Conservation (phyloP, 2,113 vertebrate genomes). For the Leucopternis melanops region DNA sequence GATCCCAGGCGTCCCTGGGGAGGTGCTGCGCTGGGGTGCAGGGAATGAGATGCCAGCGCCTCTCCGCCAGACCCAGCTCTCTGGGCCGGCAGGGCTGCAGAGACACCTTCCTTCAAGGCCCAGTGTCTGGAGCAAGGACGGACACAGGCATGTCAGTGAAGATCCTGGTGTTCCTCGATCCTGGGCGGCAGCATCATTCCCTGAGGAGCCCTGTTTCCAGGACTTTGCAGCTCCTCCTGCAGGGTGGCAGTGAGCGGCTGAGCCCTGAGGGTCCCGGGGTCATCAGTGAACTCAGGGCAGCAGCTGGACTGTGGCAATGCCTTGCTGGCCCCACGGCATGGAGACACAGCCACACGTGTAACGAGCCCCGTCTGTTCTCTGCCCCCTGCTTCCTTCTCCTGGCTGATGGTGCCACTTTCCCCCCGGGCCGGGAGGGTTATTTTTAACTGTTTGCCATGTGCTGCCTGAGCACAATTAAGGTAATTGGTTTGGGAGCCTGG, state of each 20-base stretch:
- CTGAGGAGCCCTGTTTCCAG: not conserved
- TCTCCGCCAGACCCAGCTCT: not conserved
- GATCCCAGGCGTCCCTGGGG: not conserved
- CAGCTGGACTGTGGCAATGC: not conserved
- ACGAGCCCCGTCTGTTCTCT: not conserved
- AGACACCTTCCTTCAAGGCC: not conserved
- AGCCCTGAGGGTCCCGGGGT: not conserved
- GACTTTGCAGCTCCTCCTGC: not conserved
- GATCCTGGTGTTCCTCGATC: not conserved
- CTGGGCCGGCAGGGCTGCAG: not conserved
- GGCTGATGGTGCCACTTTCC: constrained; percentile 27
- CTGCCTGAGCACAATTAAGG: constrained; percentile 63
- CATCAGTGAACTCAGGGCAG: not conserved
- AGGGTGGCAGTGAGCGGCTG: not conserved
- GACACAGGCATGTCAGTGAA: not conserved
- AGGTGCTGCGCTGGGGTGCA: not conserved
- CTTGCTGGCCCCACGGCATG: rapidly evolving
- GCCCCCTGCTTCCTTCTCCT: not conserved
- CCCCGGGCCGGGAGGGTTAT: constrained; percentile 52
- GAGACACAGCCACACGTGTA: not conserved
- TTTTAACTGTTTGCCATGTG: constrained; percentile 67
- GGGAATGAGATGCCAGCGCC: rapidly evolving
- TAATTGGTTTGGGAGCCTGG: constrained; percentile 70
- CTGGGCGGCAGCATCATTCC: not conserved
- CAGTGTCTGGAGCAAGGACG: not conserved